phyloP scores from a whole-genome alignment of 1,140 invertebrate species.

The Drosophila watanabei region DNA sequence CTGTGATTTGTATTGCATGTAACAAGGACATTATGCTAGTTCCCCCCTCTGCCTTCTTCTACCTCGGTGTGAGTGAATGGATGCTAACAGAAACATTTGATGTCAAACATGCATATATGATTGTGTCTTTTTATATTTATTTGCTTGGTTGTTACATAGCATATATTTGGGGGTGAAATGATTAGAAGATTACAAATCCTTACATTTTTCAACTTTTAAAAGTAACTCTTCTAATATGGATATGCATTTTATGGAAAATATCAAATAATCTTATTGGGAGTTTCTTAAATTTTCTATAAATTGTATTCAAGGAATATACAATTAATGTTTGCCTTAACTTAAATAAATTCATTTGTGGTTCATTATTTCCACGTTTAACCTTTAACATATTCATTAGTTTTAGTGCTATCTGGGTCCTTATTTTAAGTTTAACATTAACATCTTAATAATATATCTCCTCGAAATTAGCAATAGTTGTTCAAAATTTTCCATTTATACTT shows the following conservation, averaged over 20 bases:
- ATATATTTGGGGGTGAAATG: conserved; percentile 16
- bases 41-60: background rate
- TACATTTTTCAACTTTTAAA: background rate
- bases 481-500: conserved; percentile 78
- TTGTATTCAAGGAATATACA: background rate
- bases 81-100: background rate
- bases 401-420: background rate
- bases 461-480: conserved; percentile 54
- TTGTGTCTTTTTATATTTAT: conserved; percentile 4
- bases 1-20: conserved; percentile 44
- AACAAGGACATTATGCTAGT: conserved; percentile 20
- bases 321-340: background rate
- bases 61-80: conserved; percentile 15
- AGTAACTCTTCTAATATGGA: background rate
- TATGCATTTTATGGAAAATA: background rate
- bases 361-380: background rate
- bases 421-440: background rate
- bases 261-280: background rate
- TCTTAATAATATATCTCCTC: conserved; percentile 1
- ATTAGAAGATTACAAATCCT: background rate
- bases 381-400: background rate
- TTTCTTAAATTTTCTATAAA: background rate
- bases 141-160: background rate
- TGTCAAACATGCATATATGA: conserved; percentile 1
- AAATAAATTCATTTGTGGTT: background rate